Evolutionary conservation across 2,113 vertebrate genomes (phyloP), one percentile per base, ranked within the genome.

Genomic region (Synodontis membranacea): DNA sequence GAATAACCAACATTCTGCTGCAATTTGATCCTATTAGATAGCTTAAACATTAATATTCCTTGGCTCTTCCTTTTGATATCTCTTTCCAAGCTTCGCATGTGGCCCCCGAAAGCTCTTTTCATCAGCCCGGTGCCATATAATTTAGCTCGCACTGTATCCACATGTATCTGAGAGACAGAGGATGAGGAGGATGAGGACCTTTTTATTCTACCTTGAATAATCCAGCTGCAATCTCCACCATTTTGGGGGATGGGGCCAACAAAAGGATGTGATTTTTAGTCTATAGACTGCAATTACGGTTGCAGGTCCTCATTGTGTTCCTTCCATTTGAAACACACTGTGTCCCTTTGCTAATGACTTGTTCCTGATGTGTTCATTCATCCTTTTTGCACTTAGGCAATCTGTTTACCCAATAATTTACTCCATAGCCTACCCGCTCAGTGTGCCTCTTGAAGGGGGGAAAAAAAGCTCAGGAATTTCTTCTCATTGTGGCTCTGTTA

Each of bases 401-500:
- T 94, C 91, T 93, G 91, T 92, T 94, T 91, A 87, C 88, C 88
- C 89, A 92, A 85, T 93, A 86, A 92, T 90, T 94, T 90, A 90
- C 90, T 90, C 89, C 74, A 81, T 64, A 88, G 90, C 70, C 62
- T 48, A 75, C 90, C 90, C 89, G 80, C 84, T 93, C 90, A 89
- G 84, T 79, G 86, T 56, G 88, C 76, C 86, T 81, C 87, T 88
- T 86, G 86, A 88, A 91, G 66, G 84, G 3, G 7, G 3, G 6
- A 34, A 31, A 34, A 91, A 90, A 91, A 87, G 88, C 76, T 64
- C 89, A 90, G 76, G 90, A 91, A 90, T 90, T 86, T 89, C 84
- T 88, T 87, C 84, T 91, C 85, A 88, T 90, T 92, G 89, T 92
- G 87, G 90, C 89, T 91, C 88, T 87, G 89, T 84, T 80, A 85